A percentile compares a stretch with the other conserved stretches of the same genome.
phyloP scores from a whole-genome alignment of 2,888 invertebrate genomes.

The Dione juno region DNA sequence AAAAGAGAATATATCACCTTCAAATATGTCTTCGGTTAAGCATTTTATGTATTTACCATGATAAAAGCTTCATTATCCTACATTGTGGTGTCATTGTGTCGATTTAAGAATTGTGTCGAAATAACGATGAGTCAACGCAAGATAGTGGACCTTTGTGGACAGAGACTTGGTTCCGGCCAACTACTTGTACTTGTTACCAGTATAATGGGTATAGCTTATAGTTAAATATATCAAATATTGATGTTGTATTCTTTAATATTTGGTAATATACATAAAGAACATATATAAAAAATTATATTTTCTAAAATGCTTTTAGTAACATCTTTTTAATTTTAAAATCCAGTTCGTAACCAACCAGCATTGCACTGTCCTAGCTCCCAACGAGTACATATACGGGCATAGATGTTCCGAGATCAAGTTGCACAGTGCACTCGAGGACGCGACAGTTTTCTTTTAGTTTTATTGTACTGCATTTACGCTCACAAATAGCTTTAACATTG shows the following conservation, averaged over 20 bases:
- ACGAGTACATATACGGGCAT: slow-evolving; percentile 27
- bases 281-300: too few relatives aligned
- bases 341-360: slow-evolving; percentile 14
- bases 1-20: slow-evolving; percentile 12
- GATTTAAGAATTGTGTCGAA: slow-evolving; percentile 49
- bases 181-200: neutral
- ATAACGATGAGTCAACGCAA: slow-evolving; percentile 54
- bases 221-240: too few relatives aligned
- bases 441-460: slow-evolving; percentile 31
- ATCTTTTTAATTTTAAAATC: slow-evolving; percentile 25
- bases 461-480: slow-evolving; percentile 33
- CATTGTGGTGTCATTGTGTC: slow-evolving; percentile 23
- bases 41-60: neutral
- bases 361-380: slow-evolving; percentile 12
- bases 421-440: slow-evolving; percentile 25
- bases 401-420: slow-evolving; percentile 33
- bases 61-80: neutral
- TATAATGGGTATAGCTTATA: neutral
- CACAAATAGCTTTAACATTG: slow-evolving; percentile 25
- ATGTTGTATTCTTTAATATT: too few relatives aligned
- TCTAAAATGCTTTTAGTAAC: neutral
- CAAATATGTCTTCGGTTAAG: neutral
- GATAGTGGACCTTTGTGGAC: slow-evolving; percentile 34
- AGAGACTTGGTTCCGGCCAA: slow-evolving; percentile 19
- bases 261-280: too few relatives aligned